Evolutionary conservation across 1,140 invertebrate species (phyloP), one percentile per base, ranked within the genome.

Genomic region (Euwallacea similis): DNA sequence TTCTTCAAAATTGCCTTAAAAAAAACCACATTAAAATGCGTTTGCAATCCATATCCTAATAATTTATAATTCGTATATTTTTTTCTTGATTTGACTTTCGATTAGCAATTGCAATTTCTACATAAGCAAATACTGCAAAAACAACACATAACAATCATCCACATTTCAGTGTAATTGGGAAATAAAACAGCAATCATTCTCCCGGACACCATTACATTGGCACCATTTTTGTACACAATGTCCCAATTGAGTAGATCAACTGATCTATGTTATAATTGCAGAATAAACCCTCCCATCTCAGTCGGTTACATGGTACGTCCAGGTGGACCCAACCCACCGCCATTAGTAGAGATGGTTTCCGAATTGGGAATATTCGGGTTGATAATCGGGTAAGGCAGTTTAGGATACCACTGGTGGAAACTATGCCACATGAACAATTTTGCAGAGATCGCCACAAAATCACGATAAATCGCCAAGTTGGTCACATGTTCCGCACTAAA

Each of bases 291-390:
- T 47, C 89, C 93, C 0, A 75, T 89, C 13, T 87, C 92, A 73
- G 86, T 87, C 64, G 97, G 96, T 76, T 97, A 95, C 81, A 87
- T 98, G 70, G 83, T 98, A 66, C 83, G 90, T n/a, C 87, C 91
- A 0, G 86, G 85, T 7, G 81, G 82, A 13, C 73, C 84, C 10
- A 79, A 84, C 60, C 74, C 84, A 69, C 86, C 88, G 43, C 84
- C 80, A 67, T 78, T 84, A 42, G 83, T 80, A 0, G 89, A 93
- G 74, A 84, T 94, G 46, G 89, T 98, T 3, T 93, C 91, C 21
- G 98, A 99, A 83, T 85, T 99, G 43, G 97, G 98, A 60, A 93
- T 98, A 72, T 99, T 95, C 83, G 97, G 97, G 54, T 89, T 93
- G 56, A 87, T 97, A 73, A 89, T 99, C 71, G 95, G 93, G 88